Evolutionary conservation across 2,797 vertebrate species (phyloP), one percentile per base, ranked within the genome.

Genomic region (Acanthiza pusilla): DNA sequence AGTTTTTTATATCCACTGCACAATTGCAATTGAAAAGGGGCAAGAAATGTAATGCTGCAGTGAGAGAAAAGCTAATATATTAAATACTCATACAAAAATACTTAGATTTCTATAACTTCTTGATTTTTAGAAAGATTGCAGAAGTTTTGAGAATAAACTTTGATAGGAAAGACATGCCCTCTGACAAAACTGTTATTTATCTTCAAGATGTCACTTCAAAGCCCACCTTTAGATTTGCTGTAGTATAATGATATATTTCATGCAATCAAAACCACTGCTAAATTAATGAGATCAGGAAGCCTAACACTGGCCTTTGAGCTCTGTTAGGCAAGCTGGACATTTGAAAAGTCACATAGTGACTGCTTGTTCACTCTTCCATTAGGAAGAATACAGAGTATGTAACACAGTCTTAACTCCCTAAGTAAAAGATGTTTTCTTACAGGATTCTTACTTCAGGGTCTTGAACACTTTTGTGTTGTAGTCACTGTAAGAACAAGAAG

Each of bases 81-180:
- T 51, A 55, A 67, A 77, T 50, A 83, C 6, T 71, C 21, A 5
- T 21, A 76, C 11, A 78, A 93, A 68, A 80, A 68, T 55, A 43
- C 45, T 16, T 50, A 20, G 12, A 70, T 93, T 90, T 71, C 61
- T 87, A 3, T 54, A 82, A 38, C 25, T 23, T 86, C 34, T 27
- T 72, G 4, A 76, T 91, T 88, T 82, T 50, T 29, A 73, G 40
- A 58, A 76, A 93, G 51, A 43, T 42, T 43, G 60, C 20, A 71
- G 61, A 95, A 75, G 48, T 92, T 89, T 88, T 79, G 65, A 91
- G 53, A 91, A 94, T 53, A 11, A 95, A 96, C 74, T 83, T 45
- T 74, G 48, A 81, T 61, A 65, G 79, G 65, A 86, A 79, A 96
- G 78, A 74, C 40, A 55, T 50, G 22, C 34, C 57, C 66, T 82